phyloP scores from a whole-genome alignment of 2,888 invertebrate species.

The Onchidella celtica region DNA sequence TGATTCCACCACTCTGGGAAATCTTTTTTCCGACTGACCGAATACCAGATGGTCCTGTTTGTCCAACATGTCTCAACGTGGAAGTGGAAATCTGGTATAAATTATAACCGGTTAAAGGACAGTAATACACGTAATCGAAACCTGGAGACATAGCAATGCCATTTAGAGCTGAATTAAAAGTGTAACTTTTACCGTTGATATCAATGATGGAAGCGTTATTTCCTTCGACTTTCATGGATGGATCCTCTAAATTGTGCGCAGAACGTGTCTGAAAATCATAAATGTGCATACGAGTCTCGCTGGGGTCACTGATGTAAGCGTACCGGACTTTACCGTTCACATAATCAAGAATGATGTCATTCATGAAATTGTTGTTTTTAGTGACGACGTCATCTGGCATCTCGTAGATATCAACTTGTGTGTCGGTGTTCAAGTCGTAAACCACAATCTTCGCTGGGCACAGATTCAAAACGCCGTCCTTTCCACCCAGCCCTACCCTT shows the following conservation, averaged over 20 bases:
- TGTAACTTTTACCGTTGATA: conserved; percentile 52
- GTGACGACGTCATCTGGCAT: conserved; percentile 64
- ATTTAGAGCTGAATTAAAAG: conserved; percentile 58
- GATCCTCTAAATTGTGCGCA: conserved; percentile 60
- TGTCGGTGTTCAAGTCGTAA: conserved; percentile 60
- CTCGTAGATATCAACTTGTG: conserved; percentile 57
- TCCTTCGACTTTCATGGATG: conserved; percentile 55
- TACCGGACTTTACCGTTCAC: conserved; percentile 61
- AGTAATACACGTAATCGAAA: conserved; percentile 66
- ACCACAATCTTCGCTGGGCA: conserved; percentile 70
- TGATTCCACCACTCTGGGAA: conserved; percentile 63
- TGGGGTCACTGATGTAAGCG: conserved; percentile 67
- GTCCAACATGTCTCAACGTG: conserved; percentile 53
- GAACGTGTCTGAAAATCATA: conserved; percentile 60
- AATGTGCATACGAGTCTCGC: conserved; percentile 62
- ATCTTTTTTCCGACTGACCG: conserved; percentile 63
- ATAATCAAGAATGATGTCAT: conserved; percentile 70
- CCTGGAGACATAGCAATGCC: conserved; percentile 71
- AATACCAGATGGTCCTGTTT: conserved; percentile 30
- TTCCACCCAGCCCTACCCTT: conserved; percentile 37
- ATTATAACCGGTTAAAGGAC: conserved; percentile 60
- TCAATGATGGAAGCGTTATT: conserved; percentile 55
- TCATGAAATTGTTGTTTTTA: conserved; percentile 61
- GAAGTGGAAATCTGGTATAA: conserved; percentile 63
- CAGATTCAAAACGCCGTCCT: conserved; percentile 44